Percentiles rank a stretch among this genome's conserved stretches.
phyloP scores from a whole-genome alignment of 2,797 vertebrate species.

The Antrozous pallidus region DNA sequence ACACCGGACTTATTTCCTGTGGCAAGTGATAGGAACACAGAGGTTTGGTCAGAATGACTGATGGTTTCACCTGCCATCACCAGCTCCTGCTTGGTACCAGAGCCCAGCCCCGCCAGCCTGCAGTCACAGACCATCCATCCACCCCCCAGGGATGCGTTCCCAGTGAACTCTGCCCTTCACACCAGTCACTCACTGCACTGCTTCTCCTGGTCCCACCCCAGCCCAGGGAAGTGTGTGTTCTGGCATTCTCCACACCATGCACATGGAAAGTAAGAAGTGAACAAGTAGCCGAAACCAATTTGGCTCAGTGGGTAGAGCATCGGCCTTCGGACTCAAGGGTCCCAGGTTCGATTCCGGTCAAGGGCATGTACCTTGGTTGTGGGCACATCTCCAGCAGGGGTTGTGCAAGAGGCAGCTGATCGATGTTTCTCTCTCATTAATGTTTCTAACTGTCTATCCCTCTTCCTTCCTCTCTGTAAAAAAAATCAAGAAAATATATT shows the following conservation, averaged over 20 bases:
- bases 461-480: too few species aligned
- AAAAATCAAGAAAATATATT: too few species aligned
- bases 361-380: too few species aligned
- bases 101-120: not conserved
- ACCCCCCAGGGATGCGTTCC: not conserved
- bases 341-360: too few species aligned
- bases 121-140: not conserved
- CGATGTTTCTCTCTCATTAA: too few species aligned
- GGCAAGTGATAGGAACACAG: constrained; percentile 9
- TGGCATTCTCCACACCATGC: not conserved
- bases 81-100: not conserved
- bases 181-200: not conserved
- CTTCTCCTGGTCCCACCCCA: not conserved
- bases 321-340: too few species aligned
- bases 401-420: too few species aligned
- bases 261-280: not conserved
- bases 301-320: too few species aligned
- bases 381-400: too few species aligned
- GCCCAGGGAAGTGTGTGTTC: not conserved
- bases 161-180: not conserved
- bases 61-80: not conserved
- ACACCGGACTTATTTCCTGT: constrained; percentile 7
- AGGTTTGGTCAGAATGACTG: not conserved
- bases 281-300: too few species aligned
- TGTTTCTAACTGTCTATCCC: too few species aligned